Evolutionary conservation across 2,888 invertebrate genomes (phyloP), one percentile per base, ranked within the genome.

Genomic region (Girardia tigrina): DNA sequence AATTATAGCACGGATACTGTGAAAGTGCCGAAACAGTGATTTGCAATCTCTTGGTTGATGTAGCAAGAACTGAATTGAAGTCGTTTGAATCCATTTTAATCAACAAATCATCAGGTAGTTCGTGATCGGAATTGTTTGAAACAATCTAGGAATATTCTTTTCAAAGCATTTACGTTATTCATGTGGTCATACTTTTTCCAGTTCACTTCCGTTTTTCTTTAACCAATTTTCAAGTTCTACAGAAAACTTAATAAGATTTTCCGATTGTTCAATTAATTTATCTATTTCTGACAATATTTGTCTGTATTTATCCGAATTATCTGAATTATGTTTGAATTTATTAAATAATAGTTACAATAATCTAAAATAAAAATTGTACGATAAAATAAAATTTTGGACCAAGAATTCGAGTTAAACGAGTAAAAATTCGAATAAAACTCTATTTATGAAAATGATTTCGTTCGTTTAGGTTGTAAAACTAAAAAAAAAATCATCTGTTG

Each of bases 71-170:
- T 23, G 23, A 20, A 8, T 56, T 23, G n/a, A 56, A 4, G 23
- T 56, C 56, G n/a, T 56, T 56, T 56, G 56, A 23, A 20, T 56
- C 56, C 4, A 56, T 56, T 56, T 56, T 56, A 8, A 56, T 56
- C n/a, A 56, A n/a, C n/a, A 56, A 56, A 56, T 56, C 56, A 56
- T 56, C n/a, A n/a, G 56, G 56, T 56, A 56, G 23, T 56, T 56
- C 56, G n/a, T 56, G 4, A 20, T 56, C 56, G n/a, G 23, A 56
- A 56, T 56, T 56, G n/a, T 56, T 20, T 6, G 20, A 56, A 56
- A 20, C 56, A 56, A 12, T 56, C 56, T 56, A 36, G 16, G 16
- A 16, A 16, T 12, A 16, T 36, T 36, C 6, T 8, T 56, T 8
- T 20, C 23, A 6, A 2, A 6, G n/a, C n/a, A 56, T 4, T n/a